Base-by-base conservation (phyloP, 2,888 invertebrate genomes). In the Eupithecia pulchellata region DNA sequence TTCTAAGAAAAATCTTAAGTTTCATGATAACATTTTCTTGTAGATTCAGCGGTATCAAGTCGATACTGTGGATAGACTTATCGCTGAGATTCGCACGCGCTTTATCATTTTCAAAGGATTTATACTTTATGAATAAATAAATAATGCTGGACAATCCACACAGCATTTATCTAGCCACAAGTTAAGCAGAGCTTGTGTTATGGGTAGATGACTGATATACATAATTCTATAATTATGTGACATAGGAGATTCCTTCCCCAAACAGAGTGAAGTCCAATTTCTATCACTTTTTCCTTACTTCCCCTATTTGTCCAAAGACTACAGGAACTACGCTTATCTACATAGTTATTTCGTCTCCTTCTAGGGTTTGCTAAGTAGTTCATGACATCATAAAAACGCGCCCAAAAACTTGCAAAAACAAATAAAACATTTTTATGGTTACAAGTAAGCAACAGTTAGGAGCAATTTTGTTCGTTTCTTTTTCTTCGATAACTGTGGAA, bases 21-120 rank as follows among this genome's bases (percentile, higher is more conserved):
- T 42, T 58, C 13, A 20, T 66, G 30, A 20, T n/a, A 42, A 42
- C n/a, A 64, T 32, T 47, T 27, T 47, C 20, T 20, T 47, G 47
- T 20, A 47, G 11, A 11, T 20, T 47, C 20, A 25, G 47, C 47
- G 20, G 20, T 20, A 20, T 20, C 20, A 25, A 9, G n/a, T 17
- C 1, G n/a, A n/a, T 5, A 42, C 17, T 17, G 1, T n/a, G 8
- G 42, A n/a, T 42, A 42, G 42, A 42, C 17, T 39, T 3, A n/a
- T 13, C 17, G 39, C 17, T 42, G 42, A 42, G n/a, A 42, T 42
- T 42, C n/a, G 42, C 6, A n/a, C 42, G 42, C 17, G 42, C 17
- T 42, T 42, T 42, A 5, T 42, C n/a, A 42, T 6, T n/a, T 42
- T 42, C 42, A 32, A 25, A 11, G n/a, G n/a, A n/a, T n/a, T n/a